Base-by-base conservation (phyloP, 2,113 vertebrate species). In the Calyptommatus sinebrachiatus region DNA sequence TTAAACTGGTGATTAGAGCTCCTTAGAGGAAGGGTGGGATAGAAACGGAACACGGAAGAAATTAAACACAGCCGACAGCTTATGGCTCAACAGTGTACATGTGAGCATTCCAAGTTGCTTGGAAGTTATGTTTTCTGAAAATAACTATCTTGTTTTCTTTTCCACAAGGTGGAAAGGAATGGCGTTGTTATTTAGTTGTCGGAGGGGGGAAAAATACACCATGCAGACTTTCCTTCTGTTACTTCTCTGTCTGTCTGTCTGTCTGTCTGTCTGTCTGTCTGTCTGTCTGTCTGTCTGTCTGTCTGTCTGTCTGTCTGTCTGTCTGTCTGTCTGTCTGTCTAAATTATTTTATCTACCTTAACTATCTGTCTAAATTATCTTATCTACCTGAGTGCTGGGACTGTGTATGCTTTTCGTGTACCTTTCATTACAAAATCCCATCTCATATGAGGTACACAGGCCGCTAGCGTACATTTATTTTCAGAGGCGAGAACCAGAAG, bases 11-110 rank as follows among this genome's bases (percentile, higher is more conserved):
- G 41, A 60, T 71, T 31, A 71, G 67, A 71, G 21, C 31, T 77
- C 48, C 76, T 77, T 68, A 29, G 76, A 53, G 48, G 71, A 53
- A 72, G 73, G 53, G 73, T 8, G 29, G 53, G 29, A 74, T 35
- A 74, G 21, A 21, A 26, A 60, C 16, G 45, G 22, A 77, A 67
- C 46, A 8, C 50, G 65, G 20, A 77, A 22, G 31, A 65, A 77
- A 77, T 31, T 18, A 78, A 78, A 78, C 45, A 61, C 10, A 70
- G 31, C 53, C 41, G 28, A 6, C 22, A 31, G 53, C 28, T 71
- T 46, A 9, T 31, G 20, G 21, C 35, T 62, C 41, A 62, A 21
- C 26, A 22, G 68, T 9, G 26, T 41, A 67, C 3, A 11, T 50
- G 41, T 21, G 63, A 31, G 31, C 67, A 14, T 16, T 66, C 67